Evolutionary conservation across 2,113 vertebrate species (phyloP), one percentile per base, ranked within the genome.

Genomic region (Catharus minimus): DNA sequence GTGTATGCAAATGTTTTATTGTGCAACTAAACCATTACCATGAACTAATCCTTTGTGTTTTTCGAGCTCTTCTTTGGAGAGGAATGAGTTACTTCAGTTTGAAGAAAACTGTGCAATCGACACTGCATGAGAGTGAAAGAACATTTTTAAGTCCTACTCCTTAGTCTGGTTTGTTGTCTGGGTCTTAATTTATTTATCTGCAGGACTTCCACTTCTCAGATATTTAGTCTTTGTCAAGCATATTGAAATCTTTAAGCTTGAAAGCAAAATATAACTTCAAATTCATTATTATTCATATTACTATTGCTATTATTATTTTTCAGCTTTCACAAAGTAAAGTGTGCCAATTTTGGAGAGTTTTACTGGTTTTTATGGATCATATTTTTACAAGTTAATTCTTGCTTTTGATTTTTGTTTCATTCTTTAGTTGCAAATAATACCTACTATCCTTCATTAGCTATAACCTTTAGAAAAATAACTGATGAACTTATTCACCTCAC

Each of bases 361-460:
- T 26, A 50, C 19, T 58, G 15, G 0, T 19, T 85, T 82, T 71
- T 62, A 69, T 50, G 27, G 27, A 33, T 65, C 13, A 18, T 17
- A 1, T 11, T 73, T 91, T 83, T 73, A 32, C 91, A 92, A 82
- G 32, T 28, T 75, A 72, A 58, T 73, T 61, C 38, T 78, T 93
- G 47, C 7, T 92, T 93, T 90, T 88, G 28, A 27, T 92, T 93
- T 93, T 75, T 67, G 28, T 74, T 95, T 93, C 93, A 68, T 16
- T 74, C 55, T 38, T 65, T 36, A 64, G 20, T n/a, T 94, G 49
- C 43, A 83, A 89, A 83, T 11, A 78, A 38, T 32, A 26, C 23
- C 68, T 60, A 39, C 32, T 91, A 61, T 68, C 84, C 64, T 64
- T 83, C 15, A 64, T 93, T 93, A 93, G 33, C 49, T 67, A 68